Conservation (phyloP, 2,797 vertebrate species). For the Sebastes nivosus region DNA sequence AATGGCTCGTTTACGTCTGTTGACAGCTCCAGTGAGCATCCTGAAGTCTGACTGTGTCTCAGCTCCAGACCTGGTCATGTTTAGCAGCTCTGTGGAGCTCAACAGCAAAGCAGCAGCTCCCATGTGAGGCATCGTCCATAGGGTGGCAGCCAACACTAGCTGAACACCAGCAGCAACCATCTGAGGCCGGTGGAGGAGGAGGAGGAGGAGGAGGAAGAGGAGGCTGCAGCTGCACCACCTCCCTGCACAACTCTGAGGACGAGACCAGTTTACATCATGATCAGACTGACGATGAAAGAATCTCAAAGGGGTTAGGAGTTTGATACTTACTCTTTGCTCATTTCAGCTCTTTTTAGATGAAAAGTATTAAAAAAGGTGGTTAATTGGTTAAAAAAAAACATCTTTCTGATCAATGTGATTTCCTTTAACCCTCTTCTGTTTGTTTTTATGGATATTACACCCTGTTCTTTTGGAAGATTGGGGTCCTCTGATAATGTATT, state of each 20-base stretch:
- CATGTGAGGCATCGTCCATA: slow-evolving; percentile 78
- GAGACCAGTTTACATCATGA: not conserved
- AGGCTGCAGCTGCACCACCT: slow-evolving; percentile 1
- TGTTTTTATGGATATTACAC: not conserved
- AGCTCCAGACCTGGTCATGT: not conserved
- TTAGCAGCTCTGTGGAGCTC: slow-evolving; percentile 70
- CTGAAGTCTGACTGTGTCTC: slow-evolving; percentile 28
- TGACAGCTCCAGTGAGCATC: slow-evolving; percentile 4
- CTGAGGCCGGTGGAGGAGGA: slow-evolving; percentile 52
- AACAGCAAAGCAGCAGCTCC: slow-evolving; percentile 59
- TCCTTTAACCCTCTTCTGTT: not conserved
- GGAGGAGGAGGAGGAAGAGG: not conserved
- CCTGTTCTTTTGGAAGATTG: not conserved
- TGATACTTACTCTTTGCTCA: too few relatives aligned
- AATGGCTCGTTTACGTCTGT: slow-evolving; percentile 78
- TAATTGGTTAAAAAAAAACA: not conserved
- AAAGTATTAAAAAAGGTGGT: not conserved
- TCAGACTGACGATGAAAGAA: not conserved
- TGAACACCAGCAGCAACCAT: slow-evolving; percentile 64
- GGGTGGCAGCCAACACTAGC: slow-evolving; percentile 79
- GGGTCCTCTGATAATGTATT: not conserved
- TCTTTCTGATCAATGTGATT: not conserved
- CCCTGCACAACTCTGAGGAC: slow-evolving; percentile 17
- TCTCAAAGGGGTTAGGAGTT: not conserved
- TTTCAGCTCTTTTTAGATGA: not conserved